phyloP scores from a whole-genome alignment of 2,888 invertebrate genomes.

The Schrankia costaestrigalis region DNA sequence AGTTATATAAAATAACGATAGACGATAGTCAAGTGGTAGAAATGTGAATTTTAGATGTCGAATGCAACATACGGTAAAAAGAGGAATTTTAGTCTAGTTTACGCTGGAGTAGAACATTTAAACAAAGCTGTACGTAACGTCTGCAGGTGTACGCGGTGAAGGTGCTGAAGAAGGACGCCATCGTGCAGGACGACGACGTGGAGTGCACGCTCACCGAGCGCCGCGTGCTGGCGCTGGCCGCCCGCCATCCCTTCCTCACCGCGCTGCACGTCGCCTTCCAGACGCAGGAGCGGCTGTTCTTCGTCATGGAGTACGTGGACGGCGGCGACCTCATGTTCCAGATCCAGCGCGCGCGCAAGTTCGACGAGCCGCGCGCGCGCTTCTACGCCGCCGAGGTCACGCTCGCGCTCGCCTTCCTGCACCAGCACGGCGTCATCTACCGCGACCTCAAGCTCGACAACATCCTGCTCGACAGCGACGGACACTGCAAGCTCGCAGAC shows the following conservation, averaged over 20 bases:
- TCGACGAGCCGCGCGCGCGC: slow-evolving; percentile 96
- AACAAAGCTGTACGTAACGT: neutral
- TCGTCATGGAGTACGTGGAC: slow-evolving; percentile 99
- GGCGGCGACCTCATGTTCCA: slow-evolving; percentile 99
- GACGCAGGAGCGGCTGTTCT: slow-evolving; percentile 96
- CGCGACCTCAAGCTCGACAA: slow-evolving; percentile 99
- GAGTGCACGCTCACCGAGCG: slow-evolving; percentile 99
- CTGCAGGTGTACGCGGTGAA: slow-evolving; percentile 88
- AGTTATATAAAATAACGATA: too few species aligned
- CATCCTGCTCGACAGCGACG: slow-evolving; percentile 97
- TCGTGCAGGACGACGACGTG: slow-evolving; percentile 99
- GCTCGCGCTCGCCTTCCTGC: slow-evolving; percentile 97
- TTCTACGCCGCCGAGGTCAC: slow-evolving; percentile 99
- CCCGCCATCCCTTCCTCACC: slow-evolving; percentile 98
- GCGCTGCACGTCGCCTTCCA: slow-evolving; percentile 98
- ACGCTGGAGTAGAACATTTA: too few species aligned
- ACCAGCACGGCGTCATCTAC: slow-evolving; percentile 98
- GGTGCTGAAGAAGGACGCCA: slow-evolving; percentile 98
- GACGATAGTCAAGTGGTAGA: too few species aligned
- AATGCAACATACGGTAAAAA: too few species aligned
- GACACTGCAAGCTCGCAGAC: slow-evolving; percentile 96
- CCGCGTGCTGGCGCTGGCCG: slow-evolving; percentile 97
- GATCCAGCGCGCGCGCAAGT: slow-evolving; percentile 98
- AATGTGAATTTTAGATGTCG: too few species aligned
- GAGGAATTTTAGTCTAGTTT: too few species aligned